Evolutionary conservation across 2,113 vertebrate species (phyloP).

Genomic region (Chionis minor): DNA sequence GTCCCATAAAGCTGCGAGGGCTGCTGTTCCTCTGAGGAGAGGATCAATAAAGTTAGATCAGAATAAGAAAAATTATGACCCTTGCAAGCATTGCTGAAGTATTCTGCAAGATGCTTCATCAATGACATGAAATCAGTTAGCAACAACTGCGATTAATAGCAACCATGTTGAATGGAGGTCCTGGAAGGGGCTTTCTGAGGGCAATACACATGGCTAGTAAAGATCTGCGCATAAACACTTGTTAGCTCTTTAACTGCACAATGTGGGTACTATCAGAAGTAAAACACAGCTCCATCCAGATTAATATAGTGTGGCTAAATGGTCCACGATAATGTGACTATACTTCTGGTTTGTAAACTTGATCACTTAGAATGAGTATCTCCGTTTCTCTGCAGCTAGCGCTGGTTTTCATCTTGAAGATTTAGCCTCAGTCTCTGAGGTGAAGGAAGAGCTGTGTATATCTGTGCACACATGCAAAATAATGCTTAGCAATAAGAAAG

Average conservation of each 20-base stretch:
- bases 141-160: neutral
- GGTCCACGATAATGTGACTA: neutral
- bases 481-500: neutral
- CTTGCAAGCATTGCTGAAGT: neutral
- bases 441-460: neutral
- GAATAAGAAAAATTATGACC: slow-evolving; percentile 1
- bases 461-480: neutral
- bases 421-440: neutral
- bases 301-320: neutral
- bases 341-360: neutral
- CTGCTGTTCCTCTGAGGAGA: slow-evolving; percentile 15
- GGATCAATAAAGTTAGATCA: slow-evolving; percentile 10
- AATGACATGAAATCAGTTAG: neutral
- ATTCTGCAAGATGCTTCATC: neutral
- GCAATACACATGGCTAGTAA: neutral
- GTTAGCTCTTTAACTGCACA: neutral
- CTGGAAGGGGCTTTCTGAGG: neutral
- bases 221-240: neutral
- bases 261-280: neutral
- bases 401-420: neutral
- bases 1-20: neutral
- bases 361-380: neutral
- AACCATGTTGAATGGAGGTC: neutral
- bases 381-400: rapidly evolving
- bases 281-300: neutral